Conservation (phyloP, 2,797 vertebrate species). For the Pogonophryne albipinna region DNA sequence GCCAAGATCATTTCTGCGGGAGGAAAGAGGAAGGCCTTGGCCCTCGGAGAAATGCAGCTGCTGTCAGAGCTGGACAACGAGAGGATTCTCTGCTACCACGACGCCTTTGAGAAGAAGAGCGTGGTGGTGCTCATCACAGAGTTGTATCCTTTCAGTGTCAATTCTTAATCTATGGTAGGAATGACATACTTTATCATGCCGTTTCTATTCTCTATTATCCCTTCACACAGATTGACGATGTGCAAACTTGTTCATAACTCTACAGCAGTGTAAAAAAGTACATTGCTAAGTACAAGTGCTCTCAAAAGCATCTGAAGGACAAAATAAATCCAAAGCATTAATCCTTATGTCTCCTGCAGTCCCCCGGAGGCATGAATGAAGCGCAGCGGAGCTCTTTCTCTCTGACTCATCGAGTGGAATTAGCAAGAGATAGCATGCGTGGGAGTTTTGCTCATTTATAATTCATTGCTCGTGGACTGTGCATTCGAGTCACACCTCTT, state of each 20-base stretch:
- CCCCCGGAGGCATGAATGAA: conserved; percentile 68
- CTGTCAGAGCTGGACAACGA: conserved; percentile 91
- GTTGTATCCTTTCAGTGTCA: conserved; percentile 89
- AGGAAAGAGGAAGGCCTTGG: conserved; percentile 87
- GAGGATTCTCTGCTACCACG: conserved; percentile 91
- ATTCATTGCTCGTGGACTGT: conserved; percentile 62
- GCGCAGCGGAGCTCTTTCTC: conserved; percentile 44
- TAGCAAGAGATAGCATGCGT: conserved; percentile 60
- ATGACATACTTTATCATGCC: not conserved
- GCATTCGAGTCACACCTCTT: conserved; percentile 36
- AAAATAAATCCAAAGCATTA: conserved; percentile 54
- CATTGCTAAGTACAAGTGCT: conserved; percentile 30
- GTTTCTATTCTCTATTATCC: not conserved
- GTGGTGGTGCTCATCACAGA: conserved; percentile 92
- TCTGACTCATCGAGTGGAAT: conserved; percentile 76
- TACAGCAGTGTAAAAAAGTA: conserved; percentile 6
- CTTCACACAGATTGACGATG: too few species aligned
- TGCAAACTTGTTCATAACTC: not conserved
- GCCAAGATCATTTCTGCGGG: conserved; percentile 93
- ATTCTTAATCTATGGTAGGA: not conserved
- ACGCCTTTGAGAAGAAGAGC: conserved; percentile 95
- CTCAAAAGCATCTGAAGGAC: conserved; percentile 48
- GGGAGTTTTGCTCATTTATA: conserved; percentile 74
- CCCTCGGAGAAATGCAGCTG: conserved; percentile 89
- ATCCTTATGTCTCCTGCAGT: conserved; percentile 57